Percentiles rank a stretch among this genome's conserved stretches.
These are phyloP conservation scores for Camelus dromedarius DNA, from an alignment of 2,113 vertebrate species.

Conservation along the genomic window DNA sequence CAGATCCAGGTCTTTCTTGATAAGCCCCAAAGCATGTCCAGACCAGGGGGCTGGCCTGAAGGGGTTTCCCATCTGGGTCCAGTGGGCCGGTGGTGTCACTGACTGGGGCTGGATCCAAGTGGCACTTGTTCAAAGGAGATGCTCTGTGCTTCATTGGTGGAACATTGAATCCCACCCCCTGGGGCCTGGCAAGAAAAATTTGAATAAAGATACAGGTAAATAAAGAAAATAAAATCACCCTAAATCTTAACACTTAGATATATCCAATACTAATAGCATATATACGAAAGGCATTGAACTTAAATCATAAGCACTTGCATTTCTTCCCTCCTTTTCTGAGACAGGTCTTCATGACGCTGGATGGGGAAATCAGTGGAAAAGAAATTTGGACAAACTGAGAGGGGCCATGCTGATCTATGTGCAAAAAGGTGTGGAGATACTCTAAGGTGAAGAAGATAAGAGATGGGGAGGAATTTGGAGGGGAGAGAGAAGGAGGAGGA, in stretches of 20 bases:
- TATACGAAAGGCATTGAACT: not conserved
- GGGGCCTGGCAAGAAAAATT: constrained; percentile 16
- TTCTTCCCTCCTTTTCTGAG: not conserved
- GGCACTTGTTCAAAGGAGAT: not conserved
- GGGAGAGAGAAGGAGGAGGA: not conserved
- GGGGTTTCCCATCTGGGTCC: not conserved
- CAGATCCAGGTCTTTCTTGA: constrained; percentile 41
- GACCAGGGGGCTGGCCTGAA: not conserved
- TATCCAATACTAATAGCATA: not conserved
- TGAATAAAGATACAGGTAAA: not conserved
- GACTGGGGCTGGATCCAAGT: not conserved
- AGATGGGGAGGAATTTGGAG: not conserved
- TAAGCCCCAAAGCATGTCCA: not conserved
- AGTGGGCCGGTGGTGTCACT: not conserved
- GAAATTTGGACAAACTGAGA: not conserved
- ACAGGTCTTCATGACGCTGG: not conserved
- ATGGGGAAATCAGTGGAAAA: not conserved
- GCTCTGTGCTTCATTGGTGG: not conserved
- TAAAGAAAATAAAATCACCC: not conserved
- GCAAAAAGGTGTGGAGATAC: not conserved
- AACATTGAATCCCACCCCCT: not conserved
- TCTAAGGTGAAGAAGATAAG: not conserved
- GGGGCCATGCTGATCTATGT: not conserved
- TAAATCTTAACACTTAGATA: not conserved
- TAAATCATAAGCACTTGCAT: not conserved